Conservation (phyloP, 2,888 invertebrate species). For the Trachelus iudaicus region DNA sequence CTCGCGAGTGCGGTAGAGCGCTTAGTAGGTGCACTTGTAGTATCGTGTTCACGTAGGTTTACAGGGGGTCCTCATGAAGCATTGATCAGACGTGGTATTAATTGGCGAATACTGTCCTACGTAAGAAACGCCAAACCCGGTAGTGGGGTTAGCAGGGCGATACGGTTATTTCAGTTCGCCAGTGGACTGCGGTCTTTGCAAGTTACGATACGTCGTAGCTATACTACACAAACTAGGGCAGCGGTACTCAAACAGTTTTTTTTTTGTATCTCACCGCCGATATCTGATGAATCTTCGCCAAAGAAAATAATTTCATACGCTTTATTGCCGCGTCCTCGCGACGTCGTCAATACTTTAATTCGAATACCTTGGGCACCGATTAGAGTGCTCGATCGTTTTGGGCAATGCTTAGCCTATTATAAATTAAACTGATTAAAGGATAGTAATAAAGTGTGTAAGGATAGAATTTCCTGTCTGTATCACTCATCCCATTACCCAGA, state of each 20-base stretch:
- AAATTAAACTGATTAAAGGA: neutral
- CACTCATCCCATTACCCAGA: neutral
- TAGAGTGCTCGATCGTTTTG: neutral
- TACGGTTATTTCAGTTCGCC: conserved; percentile 42
- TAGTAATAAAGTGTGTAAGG: neutral
- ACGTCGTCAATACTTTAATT: neutral
- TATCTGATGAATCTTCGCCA: neutral
- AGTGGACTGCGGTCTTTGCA: conserved; percentile 30
- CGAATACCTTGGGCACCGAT: neutral
- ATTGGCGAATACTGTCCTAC: neutral
- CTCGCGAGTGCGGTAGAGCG: neutral
- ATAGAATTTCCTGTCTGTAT: neutral
- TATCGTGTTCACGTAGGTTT: neutral
- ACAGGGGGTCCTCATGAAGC: neutral
- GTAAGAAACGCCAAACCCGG: conserved; percentile 3
- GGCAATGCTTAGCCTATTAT: neutral
- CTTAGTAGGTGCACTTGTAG: neutral
- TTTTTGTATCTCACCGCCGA: neutral
- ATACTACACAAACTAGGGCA: conserved; percentile 36
- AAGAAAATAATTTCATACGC: neutral
- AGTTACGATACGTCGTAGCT: conserved; percentile 22
- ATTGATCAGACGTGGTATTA: neutral
- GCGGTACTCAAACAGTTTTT: neutral
- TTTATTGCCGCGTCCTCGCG: conserved; percentile 15
- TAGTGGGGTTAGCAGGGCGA: conserved; percentile 39